Base-by-base conservation (phyloP, 2,888 invertebrate species). In the Metalampra italica region DNA sequence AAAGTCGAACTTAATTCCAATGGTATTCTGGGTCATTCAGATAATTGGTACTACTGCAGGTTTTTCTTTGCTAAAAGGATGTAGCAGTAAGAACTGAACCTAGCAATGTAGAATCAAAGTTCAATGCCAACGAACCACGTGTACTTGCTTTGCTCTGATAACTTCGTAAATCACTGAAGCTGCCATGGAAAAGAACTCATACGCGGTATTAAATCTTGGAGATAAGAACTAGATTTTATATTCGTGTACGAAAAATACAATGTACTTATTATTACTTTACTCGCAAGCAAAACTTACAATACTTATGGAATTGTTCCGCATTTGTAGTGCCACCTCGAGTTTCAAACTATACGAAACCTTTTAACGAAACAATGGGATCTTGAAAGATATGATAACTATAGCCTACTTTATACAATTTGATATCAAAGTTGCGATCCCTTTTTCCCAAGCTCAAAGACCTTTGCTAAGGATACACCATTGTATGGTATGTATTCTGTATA, bases 401-500 rank as follows among this genome's bases (percentile, higher is more conserved):
- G n/a, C 36, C 3, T 56, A 68, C 66, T 75, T 77, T 71, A 37
- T 39, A 34, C 9, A 34, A 11, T 34, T 11, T 34, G 11, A 64
- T 54, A 55, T 64, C 67, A 72, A 75, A 79, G 77, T 80, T 73
- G 72, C 52, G 60, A 57, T 58, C 71, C 71, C 66, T 64, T 66
- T 65, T 74, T 75, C 67, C 59, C 71, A 73, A 61, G 60, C 56
- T 52, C 52, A 52, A 54, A 71, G 60, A 66, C 68, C 65, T 72
- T 65, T 57, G 49, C 50, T 62, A 73, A 74, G 73, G 71, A 67
- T 69, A 59, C 49, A 54, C 64, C 55, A 71, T 36, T 36, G 36
- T 36, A n/a, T n/a, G 15, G 45, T 29, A 45, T 44, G 49, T 48
- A 44, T 48, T 47, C 43, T 14, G 47, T 56, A 55, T 61, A 64